A percentile compares a stretch with the other conserved stretches of the same genome.
phyloP scores from a whole-genome alignment of 1,140 invertebrate genomes.

The Drosophila yakuba region DNA sequence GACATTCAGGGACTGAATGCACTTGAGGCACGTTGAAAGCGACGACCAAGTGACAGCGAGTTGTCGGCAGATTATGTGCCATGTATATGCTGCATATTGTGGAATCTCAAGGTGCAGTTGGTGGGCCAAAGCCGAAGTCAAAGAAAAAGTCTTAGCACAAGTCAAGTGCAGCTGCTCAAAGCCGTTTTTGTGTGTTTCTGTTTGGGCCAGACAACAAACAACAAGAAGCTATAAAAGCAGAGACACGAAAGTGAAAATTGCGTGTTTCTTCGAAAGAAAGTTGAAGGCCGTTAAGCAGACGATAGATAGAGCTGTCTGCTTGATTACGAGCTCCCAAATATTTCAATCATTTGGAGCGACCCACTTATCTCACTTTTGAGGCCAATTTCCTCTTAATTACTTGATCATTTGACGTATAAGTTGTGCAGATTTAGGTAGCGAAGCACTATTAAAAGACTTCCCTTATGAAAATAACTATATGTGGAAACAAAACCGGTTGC shows the following conservation, averaged over 20 bases:
- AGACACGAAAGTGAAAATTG: constrained; percentile 70
- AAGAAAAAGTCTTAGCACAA: constrained; percentile 44
- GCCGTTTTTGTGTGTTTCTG: constrained; percentile 24
- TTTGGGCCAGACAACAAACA: constrained; percentile 39
- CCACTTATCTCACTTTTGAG: neutral
- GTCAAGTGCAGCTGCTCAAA: constrained; percentile 64
- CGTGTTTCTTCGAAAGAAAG: constrained; percentile 52
- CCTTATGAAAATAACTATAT: neutral
- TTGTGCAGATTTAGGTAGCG: too few relatives aligned
- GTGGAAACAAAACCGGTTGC: constrained; percentile 9
- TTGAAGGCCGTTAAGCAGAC: constrained; percentile 54
- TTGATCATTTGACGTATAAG: neutral
- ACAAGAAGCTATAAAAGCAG: constrained; percentile 21
- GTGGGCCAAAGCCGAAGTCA: constrained; percentile 21
- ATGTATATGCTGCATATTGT: constrained; percentile 3
- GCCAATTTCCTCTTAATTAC: neutral
- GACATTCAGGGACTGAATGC: constrained; percentile 30
- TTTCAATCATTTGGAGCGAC: constrained; percentile 1
- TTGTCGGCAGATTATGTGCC: constrained; percentile 38
- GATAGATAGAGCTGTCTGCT: constrained; percentile 34
- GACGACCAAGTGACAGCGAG: constrained; percentile 45
- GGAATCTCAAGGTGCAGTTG: constrained; percentile 62
- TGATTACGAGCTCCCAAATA: constrained; percentile 17
- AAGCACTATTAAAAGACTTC: neutral
- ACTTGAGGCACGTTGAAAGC: constrained; percentile 39